Evolutionary conservation across 2,888 invertebrate species (phyloP).

Genomic region (Acronicta alni): DNA sequence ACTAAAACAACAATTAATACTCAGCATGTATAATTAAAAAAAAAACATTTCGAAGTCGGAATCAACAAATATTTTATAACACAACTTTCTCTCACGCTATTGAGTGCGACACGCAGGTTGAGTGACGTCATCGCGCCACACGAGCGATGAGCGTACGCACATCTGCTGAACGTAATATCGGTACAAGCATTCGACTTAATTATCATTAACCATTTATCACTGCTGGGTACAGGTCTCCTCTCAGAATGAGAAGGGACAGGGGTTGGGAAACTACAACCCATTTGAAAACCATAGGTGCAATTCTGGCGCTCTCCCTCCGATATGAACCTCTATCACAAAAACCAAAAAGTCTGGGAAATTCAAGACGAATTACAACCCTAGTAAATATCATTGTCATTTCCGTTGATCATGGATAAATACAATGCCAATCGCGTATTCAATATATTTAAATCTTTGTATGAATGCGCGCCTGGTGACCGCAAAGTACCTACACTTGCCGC

Average conservation of each 20-base stretch:
- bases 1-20: constrained; percentile 34
- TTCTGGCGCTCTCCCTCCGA: too few species aligned
- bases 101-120: constrained; percentile 63
- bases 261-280: too few species aligned
- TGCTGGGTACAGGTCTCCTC: too few species aligned
- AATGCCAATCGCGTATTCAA: constrained; percentile 21
- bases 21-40: constrained; percentile 26
- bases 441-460: constrained; percentile 11
- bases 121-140: constrained; percentile 46
- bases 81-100: constrained; percentile 69
- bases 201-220: too few species aligned
- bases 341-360: too few species aligned
- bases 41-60: constrained; percentile 35
- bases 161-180: constrained; percentile 27
- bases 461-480: constrained; percentile 14
- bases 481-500: constrained; percentile 15
- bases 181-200: too few species aligned
- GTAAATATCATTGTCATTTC: constrained; percentile 22
- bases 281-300: too few species aligned
- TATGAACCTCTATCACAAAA: too few species aligned
- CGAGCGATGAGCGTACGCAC: constrained; percentile 37
- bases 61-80: constrained; percentile 54
- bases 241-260: too few species aligned
- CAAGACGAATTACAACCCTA: too few species aligned
- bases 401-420: constrained; percentile 32